These are phyloP conservation scores for Danio albolineatus DNA, from an alignment of 2,797 vertebrate species.

Conservation along the genomic window DNA sequence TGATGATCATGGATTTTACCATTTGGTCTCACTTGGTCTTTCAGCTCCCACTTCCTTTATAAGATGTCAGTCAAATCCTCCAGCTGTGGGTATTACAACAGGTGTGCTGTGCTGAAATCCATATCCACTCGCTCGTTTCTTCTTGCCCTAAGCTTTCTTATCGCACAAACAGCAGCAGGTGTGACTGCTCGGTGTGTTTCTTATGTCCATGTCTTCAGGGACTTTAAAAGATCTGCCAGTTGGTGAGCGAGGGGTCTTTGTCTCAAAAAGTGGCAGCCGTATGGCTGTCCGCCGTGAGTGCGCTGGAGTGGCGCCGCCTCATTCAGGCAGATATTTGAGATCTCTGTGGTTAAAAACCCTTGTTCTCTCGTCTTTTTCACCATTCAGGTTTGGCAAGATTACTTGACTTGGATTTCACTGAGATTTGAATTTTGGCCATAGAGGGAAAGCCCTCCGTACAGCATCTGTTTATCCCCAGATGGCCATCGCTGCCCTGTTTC, in stretches of 20 bases:
- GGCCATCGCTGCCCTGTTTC: conserved; percentile 32
- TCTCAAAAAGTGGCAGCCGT: conserved; percentile 19
- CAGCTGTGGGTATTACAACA: conserved; percentile 61
- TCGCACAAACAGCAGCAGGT: conserved; percentile 60
- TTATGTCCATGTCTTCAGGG: conserved; percentile 18
- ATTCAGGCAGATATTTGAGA: conserved; percentile 56
- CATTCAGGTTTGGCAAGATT: conserved; percentile 69
- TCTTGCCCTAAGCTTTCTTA: conserved; percentile 11
- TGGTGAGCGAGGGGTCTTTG: conserved; percentile 28
- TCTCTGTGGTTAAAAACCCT: conserved; percentile 52
- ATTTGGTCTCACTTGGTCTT: background rate
- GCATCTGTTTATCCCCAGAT: conserved; percentile 72
- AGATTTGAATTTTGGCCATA: conserved; percentile 53
- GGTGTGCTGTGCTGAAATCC: conserved; percentile 68
- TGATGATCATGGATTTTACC: background rate
- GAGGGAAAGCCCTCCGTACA: conserved; percentile 48
- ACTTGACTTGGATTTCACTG: conserved; percentile 74
- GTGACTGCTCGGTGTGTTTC: conserved; percentile 18
- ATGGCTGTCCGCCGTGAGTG: conserved; percentile 5
- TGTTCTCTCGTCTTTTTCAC: conserved; percentile 63
- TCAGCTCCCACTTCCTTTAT: conserved; percentile 12
- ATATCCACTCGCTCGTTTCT: background rate
- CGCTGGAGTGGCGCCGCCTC: background rate
- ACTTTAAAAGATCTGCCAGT: conserved; percentile 11
- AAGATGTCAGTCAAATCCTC: conserved; percentile 51